Conservation (phyloP, 2,888 invertebrate species). For the Drosophila colorata region DNA sequence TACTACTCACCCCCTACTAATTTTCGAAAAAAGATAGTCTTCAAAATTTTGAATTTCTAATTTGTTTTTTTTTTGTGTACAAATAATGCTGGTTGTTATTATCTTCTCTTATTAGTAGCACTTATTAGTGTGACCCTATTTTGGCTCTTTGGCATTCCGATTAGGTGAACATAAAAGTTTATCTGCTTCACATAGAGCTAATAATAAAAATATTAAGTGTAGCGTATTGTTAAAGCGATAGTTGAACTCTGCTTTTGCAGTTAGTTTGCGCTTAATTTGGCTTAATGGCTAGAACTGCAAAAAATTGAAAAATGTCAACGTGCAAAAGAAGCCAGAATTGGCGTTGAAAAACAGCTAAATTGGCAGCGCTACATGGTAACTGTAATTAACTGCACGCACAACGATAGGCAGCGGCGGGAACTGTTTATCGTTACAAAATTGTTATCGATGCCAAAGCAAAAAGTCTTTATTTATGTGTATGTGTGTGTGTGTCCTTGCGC, state of each 20-base stretch:
- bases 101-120: not conserved
- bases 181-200: not conserved
- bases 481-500: slow-evolving; percentile 2
- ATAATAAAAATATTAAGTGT: not conserved
- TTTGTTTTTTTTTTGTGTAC: no score
- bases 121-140: no score
- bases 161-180: not conserved
- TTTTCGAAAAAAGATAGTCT: no score
- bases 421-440: slow-evolving; percentile 6
- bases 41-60: no score
- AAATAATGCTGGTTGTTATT: not conserved
- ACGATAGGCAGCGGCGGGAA: not conserved
- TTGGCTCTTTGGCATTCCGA: no score
- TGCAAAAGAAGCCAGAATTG: no score
- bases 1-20: no score
- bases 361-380: slow-evolving; percentile 13
- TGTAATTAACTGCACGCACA: slow-evolving; percentile 41
- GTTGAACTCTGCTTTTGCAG: no score
- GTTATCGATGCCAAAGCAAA: slow-evolving; percentile 4
- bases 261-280: no score
- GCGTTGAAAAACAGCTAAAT: not conserved
- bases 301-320: no score
- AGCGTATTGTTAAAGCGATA: no score
- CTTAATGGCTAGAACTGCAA: no score
- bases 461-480: not conserved